Conservation (phyloP, 2,888 invertebrate genomes). For the Papilio protenor region DNA sequence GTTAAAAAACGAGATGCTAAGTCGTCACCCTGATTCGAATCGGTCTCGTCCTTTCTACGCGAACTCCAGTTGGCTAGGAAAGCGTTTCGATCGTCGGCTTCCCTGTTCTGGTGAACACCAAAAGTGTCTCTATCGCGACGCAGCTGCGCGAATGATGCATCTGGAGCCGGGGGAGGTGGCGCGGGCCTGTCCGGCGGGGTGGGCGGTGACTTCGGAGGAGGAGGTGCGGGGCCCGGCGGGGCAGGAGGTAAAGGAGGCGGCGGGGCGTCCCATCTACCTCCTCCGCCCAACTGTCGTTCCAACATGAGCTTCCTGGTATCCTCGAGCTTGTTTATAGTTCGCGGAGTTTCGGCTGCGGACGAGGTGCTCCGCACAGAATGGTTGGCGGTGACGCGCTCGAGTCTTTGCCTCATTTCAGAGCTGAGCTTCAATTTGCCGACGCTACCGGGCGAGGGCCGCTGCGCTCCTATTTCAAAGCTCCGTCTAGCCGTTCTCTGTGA, state of each 20-base stretch:
- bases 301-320: conserved; percentile 93
- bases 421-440: conserved; percentile 95
- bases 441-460: conserved; percentile 92
- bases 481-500: conserved; percentile 79
- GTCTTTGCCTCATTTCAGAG: conserved; percentile 94
- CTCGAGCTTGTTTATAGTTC: conserved; percentile 91
- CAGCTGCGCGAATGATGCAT: conserved; percentile 85
- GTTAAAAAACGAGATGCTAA: conserved; percentile 76
- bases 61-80: conserved; percentile 82
- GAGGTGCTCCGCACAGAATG: conserved; percentile 93
- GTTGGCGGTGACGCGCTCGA: conserved; percentile 95
- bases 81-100: conserved; percentile 82
- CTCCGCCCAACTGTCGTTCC: conserved; percentile 92
- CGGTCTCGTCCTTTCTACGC: conserved; percentile 72
- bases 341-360: conserved; percentile 87
- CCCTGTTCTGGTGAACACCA: conserved; percentile 88
- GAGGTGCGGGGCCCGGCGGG: conserved; percentile 86
- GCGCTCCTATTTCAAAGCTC: conserved; percentile 92
- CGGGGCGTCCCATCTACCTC: conserved; percentile 85
- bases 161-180: conserved; percentile 84
- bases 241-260: conserved; percentile 87
- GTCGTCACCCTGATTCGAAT: conserved; percentile 70
- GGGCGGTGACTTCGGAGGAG: conserved; percentile 85
- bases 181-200: conserved; percentile 81
- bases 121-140: conserved; percentile 89